phyloP scores from a whole-genome alignment of 1,140 invertebrate species.

The Bombyx mori region ASM3026992v2 NC_085129.1:1477501-1478000 shows the following conservation, averaged over 20 bases:
- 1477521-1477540: slow-evolving; percentile 45
- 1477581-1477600: slow-evolving; percentile 84
- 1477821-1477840: slow-evolving; percentile 14
- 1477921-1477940: slow-evolving; percentile 4
- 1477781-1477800: slow-evolving; percentile 57
- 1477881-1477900: slow-evolving; percentile 4
- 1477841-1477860: background rate
- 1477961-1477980: slow-evolving; percentile 1
- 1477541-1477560: slow-evolving; percentile 55
- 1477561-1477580: slow-evolving; percentile 80
- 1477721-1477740: slow-evolving; percentile 28
- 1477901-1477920: slow-evolving; percentile 3
- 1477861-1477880: background rate
- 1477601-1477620: slow-evolving; percentile 70
- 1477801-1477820: slow-evolving; percentile 27
- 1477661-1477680: slow-evolving; percentile 37
- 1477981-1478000: slow-evolving; percentile 9
- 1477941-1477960: background rate
- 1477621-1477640: slow-evolving; percentile 32
- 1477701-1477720: slow-evolving; percentile 18
- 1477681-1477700: slow-evolving; percentile 27
- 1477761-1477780: slow-evolving; percentile 36
- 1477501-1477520: slow-evolving; percentile 51
- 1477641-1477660: slow-evolving; percentile 57
- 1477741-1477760: slow-evolving; percentile 24